Percentiles rank a stretch among this genome's conserved stretches.
Conservation (phyloP, 2,113 vertebrate species). For the Sphaerodactylus townsendi region DNA sequence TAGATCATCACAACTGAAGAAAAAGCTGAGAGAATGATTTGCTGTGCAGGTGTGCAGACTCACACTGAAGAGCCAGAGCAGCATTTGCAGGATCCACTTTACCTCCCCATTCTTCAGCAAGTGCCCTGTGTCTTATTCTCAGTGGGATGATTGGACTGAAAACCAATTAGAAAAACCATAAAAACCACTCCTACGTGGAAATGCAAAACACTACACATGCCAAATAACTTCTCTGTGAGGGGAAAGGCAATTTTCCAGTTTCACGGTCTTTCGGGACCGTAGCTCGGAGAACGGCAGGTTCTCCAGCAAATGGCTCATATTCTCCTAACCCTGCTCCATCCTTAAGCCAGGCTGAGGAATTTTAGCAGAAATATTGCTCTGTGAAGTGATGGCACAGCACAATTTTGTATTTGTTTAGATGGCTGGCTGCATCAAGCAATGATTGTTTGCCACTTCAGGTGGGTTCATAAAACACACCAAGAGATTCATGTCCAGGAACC, state of each 20-base stretch:
- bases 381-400: background rate
- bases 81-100: slow-evolving; percentile 34
- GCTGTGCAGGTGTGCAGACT: slow-evolving; percentile 47
- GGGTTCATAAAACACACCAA: no score
- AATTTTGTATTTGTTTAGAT: background rate
- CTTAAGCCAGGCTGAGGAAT: background rate
- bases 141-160: slow-evolving; percentile 56
- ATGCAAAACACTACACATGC: slow-evolving; percentile 30
- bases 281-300: background rate
- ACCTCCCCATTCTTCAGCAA: slow-evolving; percentile 32
- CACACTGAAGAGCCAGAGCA: background rate
- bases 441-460: background rate
- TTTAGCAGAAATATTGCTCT: background rate
- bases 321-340: background rate
- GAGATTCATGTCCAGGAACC: no score
- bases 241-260: background rate
- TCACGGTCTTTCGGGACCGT: background rate
- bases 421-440: background rate
- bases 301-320: background rate
- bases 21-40: slow-evolving; percentile 27
- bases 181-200: slow-evolving; percentile 3
- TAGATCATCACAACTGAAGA: slow-evolving; percentile 1
- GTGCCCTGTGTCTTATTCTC: slow-evolving; percentile 26
- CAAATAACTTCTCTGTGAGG: slow-evolving; percentile 44
- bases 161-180: slow-evolving; percentile 60